Conservation (phyloP, 1,140 invertebrate species). For the Pseudachorutes palmiensis region DNA sequence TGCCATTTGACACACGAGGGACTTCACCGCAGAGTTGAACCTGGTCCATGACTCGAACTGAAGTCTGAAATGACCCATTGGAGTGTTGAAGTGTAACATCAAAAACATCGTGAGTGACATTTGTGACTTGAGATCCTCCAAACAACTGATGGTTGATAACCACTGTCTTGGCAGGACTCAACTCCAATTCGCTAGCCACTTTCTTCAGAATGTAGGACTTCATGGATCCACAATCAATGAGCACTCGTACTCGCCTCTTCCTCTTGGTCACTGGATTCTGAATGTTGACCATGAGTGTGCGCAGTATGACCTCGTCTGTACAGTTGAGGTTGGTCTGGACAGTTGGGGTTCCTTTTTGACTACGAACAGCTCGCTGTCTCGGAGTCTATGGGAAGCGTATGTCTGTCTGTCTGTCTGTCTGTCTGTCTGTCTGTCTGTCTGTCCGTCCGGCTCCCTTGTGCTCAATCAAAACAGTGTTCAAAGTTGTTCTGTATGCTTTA, state of each 20-base stretch:
- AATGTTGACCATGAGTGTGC: neutral
- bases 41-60: neutral
- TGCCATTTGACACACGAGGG: neutral
- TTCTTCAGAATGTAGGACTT: neutral
- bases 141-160: neutral
- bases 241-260: neutral
- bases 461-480: too few species aligned
- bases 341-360: neutral
- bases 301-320: neutral
- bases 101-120: neutral
- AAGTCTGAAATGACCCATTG: neutral
- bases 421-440: too few species aligned
- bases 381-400: too few species aligned
- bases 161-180: neutral
- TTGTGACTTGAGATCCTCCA: neutral
- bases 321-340: neutral
- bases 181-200: neutral
- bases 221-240: neutral
- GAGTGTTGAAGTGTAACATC: neutral
- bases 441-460: too few species aligned
- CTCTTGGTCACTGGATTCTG: neutral
- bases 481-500: too few species aligned
- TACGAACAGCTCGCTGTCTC: too few species aligned
- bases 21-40: neutral
- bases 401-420: too few species aligned